Conservation (phyloP, 2,888 invertebrate genomes). For the Eutolmus rufibarbis region DNA sequence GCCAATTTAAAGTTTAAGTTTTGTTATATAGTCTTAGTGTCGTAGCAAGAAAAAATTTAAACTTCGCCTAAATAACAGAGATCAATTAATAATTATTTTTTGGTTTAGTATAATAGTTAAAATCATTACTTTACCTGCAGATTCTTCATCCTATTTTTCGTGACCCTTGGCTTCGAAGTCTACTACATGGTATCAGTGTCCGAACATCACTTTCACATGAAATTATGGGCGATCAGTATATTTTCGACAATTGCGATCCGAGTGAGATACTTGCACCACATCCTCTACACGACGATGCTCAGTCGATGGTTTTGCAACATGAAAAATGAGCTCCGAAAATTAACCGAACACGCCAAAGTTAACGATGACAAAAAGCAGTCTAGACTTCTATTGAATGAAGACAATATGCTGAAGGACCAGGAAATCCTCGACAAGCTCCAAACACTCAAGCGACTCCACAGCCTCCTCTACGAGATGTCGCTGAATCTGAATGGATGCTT, state of each 20-base stretch:
- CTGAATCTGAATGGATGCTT: constrained; percentile 8
- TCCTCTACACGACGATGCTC: constrained; percentile 21
- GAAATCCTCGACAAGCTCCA: background rate
- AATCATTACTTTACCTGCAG: background rate
- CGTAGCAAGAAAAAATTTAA: no score
- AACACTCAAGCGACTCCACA: constrained; percentile 13
- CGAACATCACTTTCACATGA: background rate
- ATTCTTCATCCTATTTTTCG: background rate
- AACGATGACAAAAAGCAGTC: background rate
- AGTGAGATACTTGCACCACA: constrained; percentile 22
- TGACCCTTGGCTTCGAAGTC: background rate
- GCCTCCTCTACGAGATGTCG: constrained; percentile 27
- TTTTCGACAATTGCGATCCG: background rate
- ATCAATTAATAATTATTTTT: no score
- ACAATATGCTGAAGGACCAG: background rate
- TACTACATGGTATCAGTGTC: background rate
- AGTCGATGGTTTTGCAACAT: background rate
- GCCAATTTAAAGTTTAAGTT: no score
- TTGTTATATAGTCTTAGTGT: no score
- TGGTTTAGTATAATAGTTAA: no score
- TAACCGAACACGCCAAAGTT: background rate
- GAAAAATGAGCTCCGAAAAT: constrained; percentile 8
- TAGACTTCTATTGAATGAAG: background rate
- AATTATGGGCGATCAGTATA: background rate
- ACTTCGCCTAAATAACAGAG: no score